Base-by-base conservation (phyloP, 2,888 invertebrate species). In the Tuta absoluta region DNA sequence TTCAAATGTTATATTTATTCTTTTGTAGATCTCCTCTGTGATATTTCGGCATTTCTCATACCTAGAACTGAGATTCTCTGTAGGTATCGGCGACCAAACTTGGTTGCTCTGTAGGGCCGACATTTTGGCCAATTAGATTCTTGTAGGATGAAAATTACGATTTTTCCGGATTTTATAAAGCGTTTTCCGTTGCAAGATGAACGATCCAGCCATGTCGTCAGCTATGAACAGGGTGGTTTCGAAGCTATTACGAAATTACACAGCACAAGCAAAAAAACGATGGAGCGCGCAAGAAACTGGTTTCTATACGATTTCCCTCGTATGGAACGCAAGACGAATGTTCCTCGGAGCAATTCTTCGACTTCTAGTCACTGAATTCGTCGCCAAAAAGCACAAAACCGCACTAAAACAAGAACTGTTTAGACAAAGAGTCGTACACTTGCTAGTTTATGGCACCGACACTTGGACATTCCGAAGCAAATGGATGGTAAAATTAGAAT, bases 31-130 rank as follows among this genome's bases (percentile, higher is more conserved):
- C 69, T 91, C 91, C 64, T 91, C 91, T 0, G 91, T 87, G 10
- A 91, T 91, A 73, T 91, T 86, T 3, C 87, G 80, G 77, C 91
- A 91, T 79, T 91, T 91, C 65, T 91, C 91, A 59, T 91, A 87
- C 69, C 86, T 91, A 0, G 87, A 80, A 68, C 85, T 78, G 11
- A 85, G 70, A 10, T 75, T 77, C 65, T 86, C 83, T 17, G 72
- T 79, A 1, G 72, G 63, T 38, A 80, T 67, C 7, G 79, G 71
- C 2, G 81, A 72, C 90, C 91, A 90, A 3, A 75, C 72, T 63
- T 81, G 80, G 28, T 84, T 78, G 11, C 24, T 38, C 1, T 62
- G 53, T 8, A 62, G 19, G 1, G 65, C 28, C n/a, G 38, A 53
- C 63, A 65, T 65, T 61, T 67, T 53, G 65, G 69, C 80, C 71